Percentiles rank a stretch among this genome's conserved stretches.
phyloP scores from a whole-genome alignment of 2,113 vertebrate genomes.

The Empidonax alnorum region DNA sequence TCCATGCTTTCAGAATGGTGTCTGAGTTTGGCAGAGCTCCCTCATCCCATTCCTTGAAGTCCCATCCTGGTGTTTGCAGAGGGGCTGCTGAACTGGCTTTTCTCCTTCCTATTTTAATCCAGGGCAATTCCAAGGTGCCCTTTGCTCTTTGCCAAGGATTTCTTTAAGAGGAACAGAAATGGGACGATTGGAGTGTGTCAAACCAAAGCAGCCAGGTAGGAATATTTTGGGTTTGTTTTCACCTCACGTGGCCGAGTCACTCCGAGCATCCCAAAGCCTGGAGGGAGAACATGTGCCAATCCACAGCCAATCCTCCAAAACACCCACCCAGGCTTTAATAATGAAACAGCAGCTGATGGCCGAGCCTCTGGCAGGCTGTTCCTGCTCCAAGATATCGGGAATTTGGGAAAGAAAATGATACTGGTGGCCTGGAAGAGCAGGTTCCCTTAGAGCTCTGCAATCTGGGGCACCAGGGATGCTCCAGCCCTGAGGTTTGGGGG shows the following conservation, averaged over 20 bases:
- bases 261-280: not conserved
- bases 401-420: too few relatives aligned
- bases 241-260: not conserved
- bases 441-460: too few relatives aligned
- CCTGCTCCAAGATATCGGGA: too few relatives aligned
- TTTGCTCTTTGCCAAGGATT: not conserved
- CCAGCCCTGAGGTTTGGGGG: too few relatives aligned
- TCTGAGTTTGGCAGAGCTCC: rapidly evolving
- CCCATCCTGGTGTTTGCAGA: not conserved
- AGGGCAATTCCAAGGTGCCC: not conserved
- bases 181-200: not conserved
- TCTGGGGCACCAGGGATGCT: too few relatives aligned
- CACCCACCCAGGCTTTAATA: not conserved
- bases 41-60: not conserved
- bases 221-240: not conserved
- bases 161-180: not conserved
- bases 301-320: not conserved
- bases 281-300: not conserved
- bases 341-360: not conserved
- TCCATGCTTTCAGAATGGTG: not conserved
- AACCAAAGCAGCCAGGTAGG: not conserved
- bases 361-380: not conserved
- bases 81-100: not conserved
- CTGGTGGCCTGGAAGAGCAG: too few relatives aligned
- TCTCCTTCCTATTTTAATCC: not conserved